Conservation (phyloP, 2,797 vertebrate species). For the Paratrypauchen microcephalus region DNA sequence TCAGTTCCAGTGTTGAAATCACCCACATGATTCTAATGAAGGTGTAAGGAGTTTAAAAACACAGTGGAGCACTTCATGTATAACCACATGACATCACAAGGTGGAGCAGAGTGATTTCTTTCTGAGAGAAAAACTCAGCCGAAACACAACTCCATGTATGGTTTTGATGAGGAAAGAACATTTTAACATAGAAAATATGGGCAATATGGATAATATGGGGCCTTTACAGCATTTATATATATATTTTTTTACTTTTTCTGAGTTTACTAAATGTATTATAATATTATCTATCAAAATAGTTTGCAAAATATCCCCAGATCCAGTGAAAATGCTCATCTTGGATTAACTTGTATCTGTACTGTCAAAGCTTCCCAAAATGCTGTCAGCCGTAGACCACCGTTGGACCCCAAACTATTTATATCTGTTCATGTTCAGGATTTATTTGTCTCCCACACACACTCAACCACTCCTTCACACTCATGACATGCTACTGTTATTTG, state of each 20-base stretch:
- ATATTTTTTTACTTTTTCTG: neutral
- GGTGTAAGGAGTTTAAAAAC: too few species aligned
- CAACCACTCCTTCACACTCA: neutral
- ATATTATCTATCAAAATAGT: neutral
- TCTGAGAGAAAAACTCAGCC: too few species aligned
- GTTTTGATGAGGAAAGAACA: too few species aligned
- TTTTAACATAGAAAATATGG: too few species aligned
- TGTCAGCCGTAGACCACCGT: neutral
- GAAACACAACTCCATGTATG: too few species aligned
- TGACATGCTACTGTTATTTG: constrained; percentile 7
- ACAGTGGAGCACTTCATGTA: too few species aligned
- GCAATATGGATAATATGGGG: too few species aligned
- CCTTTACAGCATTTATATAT: too few species aligned
- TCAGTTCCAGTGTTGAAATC: too few species aligned
- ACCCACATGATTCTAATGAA: too few species aligned
- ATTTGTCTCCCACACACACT: neutral
- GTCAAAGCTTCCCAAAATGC: constrained; percentile 3
- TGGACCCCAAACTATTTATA: constrained; percentile 8
- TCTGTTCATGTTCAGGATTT: constrained; percentile 1
- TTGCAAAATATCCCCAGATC: neutral
- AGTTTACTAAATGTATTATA: neutral
- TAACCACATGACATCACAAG: too few species aligned
- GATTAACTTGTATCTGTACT: neutral
- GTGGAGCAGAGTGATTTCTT: too few species aligned
- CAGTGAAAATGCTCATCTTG: neutral